Evolutionary conservation across 1,140 invertebrate species (phyloP).

Genomic region (Drusus annulatus): DNA sequence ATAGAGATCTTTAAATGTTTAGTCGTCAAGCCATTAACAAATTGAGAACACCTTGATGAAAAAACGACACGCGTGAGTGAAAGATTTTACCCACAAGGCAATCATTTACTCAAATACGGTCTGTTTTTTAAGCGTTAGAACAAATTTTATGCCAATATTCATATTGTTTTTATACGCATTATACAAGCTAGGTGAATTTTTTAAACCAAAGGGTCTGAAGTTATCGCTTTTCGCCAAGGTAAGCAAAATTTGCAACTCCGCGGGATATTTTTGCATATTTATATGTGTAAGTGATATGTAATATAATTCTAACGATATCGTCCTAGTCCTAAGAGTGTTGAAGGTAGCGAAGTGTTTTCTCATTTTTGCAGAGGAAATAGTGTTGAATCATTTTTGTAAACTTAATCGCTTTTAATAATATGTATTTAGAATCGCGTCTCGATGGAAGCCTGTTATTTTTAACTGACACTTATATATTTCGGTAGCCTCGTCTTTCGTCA

Average conservation of each 20-base stretch:
- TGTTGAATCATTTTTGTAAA: not conserved
- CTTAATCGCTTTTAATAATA: not conserved
- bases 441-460: not conserved
- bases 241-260: not conserved
- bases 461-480: not conserved
- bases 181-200: constrained; percentile 20
- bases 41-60: too few relatives aligned
- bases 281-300: constrained; percentile 25
- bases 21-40: too few relatives aligned
- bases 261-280: constrained; percentile 18
- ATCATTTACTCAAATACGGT: not conserved
- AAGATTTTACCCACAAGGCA: not conserved
- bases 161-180: constrained; percentile 21
- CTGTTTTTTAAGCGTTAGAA: not conserved
- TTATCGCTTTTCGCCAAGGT: not conserved
- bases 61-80: not conserved
- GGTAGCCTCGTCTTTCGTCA: too few relatives aligned
- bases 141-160: not conserved
- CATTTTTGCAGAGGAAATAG: not conserved
- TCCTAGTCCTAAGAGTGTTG: constrained; percentile 5
- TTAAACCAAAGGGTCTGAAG: not conserved
- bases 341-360: not conserved
- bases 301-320: constrained; percentile 2
- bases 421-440: not conserved
- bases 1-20: too few relatives aligned